A percentile compares a stretch with the other conserved stretches of the same genome.
Evolutionary conservation across 2,888 invertebrate species (phyloP).

Genomic region (Drosophila pseudotakahashii): DNA sequence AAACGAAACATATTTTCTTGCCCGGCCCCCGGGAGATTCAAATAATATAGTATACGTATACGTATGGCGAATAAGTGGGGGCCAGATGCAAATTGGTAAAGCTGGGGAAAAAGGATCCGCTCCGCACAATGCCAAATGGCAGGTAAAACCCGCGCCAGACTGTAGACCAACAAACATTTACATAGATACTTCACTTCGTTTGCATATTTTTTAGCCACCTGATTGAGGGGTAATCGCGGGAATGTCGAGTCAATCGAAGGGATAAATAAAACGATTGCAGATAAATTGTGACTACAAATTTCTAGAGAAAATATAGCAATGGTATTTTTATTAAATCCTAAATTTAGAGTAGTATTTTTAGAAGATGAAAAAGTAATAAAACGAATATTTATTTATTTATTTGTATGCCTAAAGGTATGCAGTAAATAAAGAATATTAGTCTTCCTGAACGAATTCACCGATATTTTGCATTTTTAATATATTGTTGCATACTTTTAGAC

Average conservation of each 20-base stretch:
- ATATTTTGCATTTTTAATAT: too few relatives aligned
- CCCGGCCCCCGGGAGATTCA: constrained; percentile 1
- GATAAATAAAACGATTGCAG: background rate
- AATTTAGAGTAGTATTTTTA: too few relatives aligned
- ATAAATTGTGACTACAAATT: background rate
- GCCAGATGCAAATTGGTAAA: constrained; percentile 34
- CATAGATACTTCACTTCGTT: constrained; percentile 63
- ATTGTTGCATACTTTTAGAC: too few relatives aligned
- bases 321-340: too few relatives aligned
- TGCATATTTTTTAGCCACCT: constrained; percentile 56
- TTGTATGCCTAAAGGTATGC: too few relatives aligned
- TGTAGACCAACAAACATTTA: constrained; percentile 56
- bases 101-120: constrained; percentile 27
- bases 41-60: constrained; percentile 16
- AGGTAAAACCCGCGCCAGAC: constrained; percentile 54
- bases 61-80: constrained; percentile 3
- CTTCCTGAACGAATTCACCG: too few relatives aligned
- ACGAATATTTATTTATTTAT: too few relatives aligned
- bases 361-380: too few relatives aligned
- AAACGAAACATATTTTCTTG: constrained; percentile 62
- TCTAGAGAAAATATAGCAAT: background rate
- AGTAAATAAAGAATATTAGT: too few relatives aligned
- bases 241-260: background rate
- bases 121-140: constrained; percentile 49
- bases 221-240: constrained; percentile 37